Evolutionary conservation across 2,113 vertebrate genomes (phyloP).

Genomic region (Embiotoca jacksoni): DNA sequence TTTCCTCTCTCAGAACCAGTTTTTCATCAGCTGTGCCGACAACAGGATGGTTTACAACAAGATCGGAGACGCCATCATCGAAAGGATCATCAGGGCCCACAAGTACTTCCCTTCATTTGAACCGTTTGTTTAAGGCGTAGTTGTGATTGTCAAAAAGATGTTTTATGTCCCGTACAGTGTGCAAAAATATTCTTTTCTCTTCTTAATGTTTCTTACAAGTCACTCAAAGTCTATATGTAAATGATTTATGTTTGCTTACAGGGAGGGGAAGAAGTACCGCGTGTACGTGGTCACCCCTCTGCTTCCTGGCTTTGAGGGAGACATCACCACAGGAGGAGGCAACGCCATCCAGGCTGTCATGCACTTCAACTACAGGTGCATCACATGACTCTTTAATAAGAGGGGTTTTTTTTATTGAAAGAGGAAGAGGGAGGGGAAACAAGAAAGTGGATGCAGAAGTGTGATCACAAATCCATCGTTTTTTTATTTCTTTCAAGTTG

Average conservation of each 20-base stretch:
- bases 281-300: conserved; percentile 96
- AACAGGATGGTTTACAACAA: conserved; percentile 93
- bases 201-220: neutral
- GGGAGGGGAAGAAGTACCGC: conserved; percentile 90
- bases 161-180: neutral
- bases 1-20: conserved; percentile 90
- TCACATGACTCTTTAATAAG: neutral
- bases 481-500: no score
- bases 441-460: neutral
- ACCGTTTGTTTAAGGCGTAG: neutral
- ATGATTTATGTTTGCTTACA: conserved; percentile 60
- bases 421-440: conserved; percentile 10
- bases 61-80: conserved; percentile 93
- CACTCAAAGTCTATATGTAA: neutral
- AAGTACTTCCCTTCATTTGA: conserved; percentile 82
- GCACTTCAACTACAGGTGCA: conserved; percentile 98
- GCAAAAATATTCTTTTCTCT: neutral
- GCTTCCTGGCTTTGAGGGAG: conserved; percentile 97
- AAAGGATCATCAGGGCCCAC: conserved; percentile 94
- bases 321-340: conserved; percentile 96
- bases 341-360: conserved; percentile 95
- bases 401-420: neutral
- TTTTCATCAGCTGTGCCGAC: conserved; percentile 98
- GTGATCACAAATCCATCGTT: neutral
- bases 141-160: neutral